Evolutionary conservation across 2,797 vertebrate genomes (phyloP).

Genomic region (Silurus aristotelis): DNA sequence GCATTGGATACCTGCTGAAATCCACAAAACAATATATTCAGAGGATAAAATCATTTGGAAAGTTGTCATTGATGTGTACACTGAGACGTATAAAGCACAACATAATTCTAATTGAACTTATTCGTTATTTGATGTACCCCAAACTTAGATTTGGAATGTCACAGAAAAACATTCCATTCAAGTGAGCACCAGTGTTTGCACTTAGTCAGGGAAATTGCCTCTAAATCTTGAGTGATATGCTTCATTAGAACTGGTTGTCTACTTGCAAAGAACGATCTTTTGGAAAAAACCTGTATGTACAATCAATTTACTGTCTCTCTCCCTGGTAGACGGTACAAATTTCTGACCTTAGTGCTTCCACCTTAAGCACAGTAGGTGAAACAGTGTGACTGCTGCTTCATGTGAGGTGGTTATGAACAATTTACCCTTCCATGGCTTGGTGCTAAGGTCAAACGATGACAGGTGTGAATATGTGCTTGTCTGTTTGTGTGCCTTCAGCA

Average conservation of each 20-base stretch:
- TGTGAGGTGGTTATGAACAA: slow-evolving; percentile 17
- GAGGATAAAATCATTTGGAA: slow-evolving; percentile 2
- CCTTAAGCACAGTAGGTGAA: slow-evolving; percentile 36
- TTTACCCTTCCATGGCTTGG: slow-evolving; percentile 8
- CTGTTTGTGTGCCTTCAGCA: slow-evolving; percentile 64
- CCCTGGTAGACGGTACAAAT: slow-evolving; percentile 5
- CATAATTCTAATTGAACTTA: background rate
- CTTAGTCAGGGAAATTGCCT: slow-evolving; percentile 7
- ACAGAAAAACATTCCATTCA: slow-evolving; percentile 31
- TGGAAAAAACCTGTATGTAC: slow-evolving; percentile 4
- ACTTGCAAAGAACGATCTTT: background rate
- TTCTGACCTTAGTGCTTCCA: slow-evolving; percentile 17
- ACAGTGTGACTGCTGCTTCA: slow-evolving; percentile 1
- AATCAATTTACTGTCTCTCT: background rate
- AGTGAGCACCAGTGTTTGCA: slow-evolving; percentile 44
- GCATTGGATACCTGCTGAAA: slow-evolving; percentile 63
- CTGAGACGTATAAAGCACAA: slow-evolving; percentile 30
- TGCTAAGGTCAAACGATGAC: slow-evolving; percentile 31
- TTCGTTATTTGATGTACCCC: background rate
- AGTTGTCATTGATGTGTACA: slow-evolving; percentile 21
- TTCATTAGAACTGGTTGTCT: slow-evolving; percentile 4
- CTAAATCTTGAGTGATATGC: slow-evolving; percentile 33
- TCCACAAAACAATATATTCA: slow-evolving; percentile 24
- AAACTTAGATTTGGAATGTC: slow-evolving; percentile 14
- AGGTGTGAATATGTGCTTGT: slow-evolving; percentile 29